Conservation (phyloP, 2,888 invertebrate genomes). For the Drosophila helvetica region DNA sequence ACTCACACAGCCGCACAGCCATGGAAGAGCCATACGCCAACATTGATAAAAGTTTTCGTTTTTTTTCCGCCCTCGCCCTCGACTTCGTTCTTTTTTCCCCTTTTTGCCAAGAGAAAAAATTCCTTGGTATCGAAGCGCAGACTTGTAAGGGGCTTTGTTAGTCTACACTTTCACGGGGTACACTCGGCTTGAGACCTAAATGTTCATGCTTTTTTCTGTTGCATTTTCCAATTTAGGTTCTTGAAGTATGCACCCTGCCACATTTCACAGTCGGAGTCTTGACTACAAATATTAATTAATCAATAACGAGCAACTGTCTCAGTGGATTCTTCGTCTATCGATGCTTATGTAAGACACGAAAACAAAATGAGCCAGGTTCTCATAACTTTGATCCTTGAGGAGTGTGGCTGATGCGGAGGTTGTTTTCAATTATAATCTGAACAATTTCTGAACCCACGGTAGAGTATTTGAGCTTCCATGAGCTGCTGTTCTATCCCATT, state of each 20-base stretch:
- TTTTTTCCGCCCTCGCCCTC: slow-evolving; percentile 10
- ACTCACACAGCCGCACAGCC: slow-evolving; percentile 17
- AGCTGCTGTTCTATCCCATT: slow-evolving; percentile 16
- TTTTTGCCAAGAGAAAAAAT: slow-evolving; percentile 51
- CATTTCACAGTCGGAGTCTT: neutral
- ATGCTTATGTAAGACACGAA: no score
- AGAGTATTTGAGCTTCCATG: slow-evolving; percentile 29
- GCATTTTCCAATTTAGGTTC: neutral
- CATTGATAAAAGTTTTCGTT: slow-evolving; percentile 64
- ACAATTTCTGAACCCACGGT: neutral
- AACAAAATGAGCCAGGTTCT: neutral
- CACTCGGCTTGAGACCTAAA: slow-evolving; percentile 5
- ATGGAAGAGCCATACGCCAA: slow-evolving; percentile 29
- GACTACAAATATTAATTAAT: neutral
- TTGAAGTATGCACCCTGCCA: no score
- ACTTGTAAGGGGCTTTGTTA: slow-evolving; percentile 41
- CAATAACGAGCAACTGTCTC: neutral
- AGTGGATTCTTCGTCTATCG: neutral
- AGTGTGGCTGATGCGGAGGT: neutral
- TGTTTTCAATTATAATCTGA: neutral
- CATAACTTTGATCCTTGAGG: neutral
- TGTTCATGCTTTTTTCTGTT: no score
- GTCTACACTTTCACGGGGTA: slow-evolving; percentile 51
- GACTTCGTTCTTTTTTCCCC: slow-evolving; percentile 1
- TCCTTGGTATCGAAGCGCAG: slow-evolving; percentile 44